Evolutionary conservation across 2,888 invertebrate species (phyloP).

Genomic region (Lepidonotus clava): DNA sequence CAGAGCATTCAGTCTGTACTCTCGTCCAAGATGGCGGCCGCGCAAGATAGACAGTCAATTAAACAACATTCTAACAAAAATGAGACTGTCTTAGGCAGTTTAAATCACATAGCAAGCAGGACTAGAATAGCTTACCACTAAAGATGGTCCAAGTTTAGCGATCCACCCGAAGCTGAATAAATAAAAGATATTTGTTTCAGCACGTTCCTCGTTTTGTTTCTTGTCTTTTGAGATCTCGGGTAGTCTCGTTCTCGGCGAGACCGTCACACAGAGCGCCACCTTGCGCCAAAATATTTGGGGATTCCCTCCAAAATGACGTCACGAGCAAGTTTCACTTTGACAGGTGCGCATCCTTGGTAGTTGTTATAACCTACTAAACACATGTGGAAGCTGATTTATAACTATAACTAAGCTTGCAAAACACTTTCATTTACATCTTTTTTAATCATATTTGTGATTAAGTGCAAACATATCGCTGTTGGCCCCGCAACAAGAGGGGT

Average conservation of each 20-base stretch:
- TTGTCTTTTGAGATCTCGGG: conserved; percentile 43
- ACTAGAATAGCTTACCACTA: background rate
- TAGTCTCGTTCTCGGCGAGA: conserved; percentile 21
- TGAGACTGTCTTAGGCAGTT: background rate
- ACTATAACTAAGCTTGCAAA: too few species aligned
- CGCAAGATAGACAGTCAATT: background rate
- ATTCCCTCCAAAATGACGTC: background rate
- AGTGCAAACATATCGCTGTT: too few species aligned
- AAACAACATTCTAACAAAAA: background rate
- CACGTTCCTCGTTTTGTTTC: conserved; percentile 51
- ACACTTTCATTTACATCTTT: too few species aligned
- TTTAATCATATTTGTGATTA: too few species aligned
- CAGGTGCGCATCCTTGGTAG: background rate
- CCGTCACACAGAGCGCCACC: background rate
- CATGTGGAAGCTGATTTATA: too few species aligned
- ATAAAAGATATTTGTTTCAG: conserved; percentile 22
- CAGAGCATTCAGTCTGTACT: background rate
- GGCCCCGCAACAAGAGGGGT: too few species aligned
- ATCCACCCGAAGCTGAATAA: background rate
- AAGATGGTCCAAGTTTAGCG: background rate
- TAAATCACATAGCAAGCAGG: background rate
- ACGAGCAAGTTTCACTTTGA: background rate
- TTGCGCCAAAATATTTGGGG: background rate
- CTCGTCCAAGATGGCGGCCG: conserved; percentile 46
- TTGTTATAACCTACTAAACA: too few species aligned